Conservation (phyloP, 2,888 invertebrate species). For the Galerucella pusilla region DNA sequence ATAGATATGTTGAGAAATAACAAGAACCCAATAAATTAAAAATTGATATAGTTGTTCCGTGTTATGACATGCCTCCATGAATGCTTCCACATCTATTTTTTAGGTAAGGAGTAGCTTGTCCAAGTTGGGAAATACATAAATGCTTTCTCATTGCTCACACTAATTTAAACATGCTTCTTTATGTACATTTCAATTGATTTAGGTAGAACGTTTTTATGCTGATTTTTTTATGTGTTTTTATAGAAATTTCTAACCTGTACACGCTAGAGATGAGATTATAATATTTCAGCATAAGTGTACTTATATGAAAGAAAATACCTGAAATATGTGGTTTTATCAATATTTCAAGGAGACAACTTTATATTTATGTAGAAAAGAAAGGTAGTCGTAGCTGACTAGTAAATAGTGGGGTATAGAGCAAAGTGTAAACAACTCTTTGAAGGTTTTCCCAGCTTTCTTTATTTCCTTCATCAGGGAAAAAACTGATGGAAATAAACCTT, state of each 20-base stretch:
- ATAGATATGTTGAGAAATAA: background rate
- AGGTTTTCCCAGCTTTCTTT: too few species aligned
- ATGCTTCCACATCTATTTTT: conserved; percentile 35
- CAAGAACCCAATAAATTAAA: background rate
- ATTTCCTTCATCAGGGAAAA: too few species aligned
- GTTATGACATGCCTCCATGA: conserved; percentile 48
- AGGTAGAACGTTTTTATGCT: background rate
- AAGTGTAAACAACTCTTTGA: too few species aligned
- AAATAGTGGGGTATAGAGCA: too few species aligned
- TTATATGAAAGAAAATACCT: background rate
- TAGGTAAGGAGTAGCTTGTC: conserved; percentile 33
- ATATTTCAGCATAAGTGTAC: background rate
- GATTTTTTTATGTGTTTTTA: background rate
- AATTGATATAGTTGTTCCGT: conserved; percentile 39
- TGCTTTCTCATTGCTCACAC: conserved; percentile 34
- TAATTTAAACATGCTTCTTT: conserved; percentile 36
- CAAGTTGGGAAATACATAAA: conserved; percentile 29
- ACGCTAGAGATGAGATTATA: background rate
- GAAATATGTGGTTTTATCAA: too few species aligned
- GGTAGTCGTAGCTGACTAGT: background rate
- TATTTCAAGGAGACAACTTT: too few species aligned
- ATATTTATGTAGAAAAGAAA: too few species aligned
- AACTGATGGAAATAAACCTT: too few species aligned
- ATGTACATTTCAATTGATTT: conserved; percentile 27
- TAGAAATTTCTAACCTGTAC: background rate